Conservation (phyloP, 2,113 vertebrate genomes). For the Erythrolamprus reginae region DNA sequence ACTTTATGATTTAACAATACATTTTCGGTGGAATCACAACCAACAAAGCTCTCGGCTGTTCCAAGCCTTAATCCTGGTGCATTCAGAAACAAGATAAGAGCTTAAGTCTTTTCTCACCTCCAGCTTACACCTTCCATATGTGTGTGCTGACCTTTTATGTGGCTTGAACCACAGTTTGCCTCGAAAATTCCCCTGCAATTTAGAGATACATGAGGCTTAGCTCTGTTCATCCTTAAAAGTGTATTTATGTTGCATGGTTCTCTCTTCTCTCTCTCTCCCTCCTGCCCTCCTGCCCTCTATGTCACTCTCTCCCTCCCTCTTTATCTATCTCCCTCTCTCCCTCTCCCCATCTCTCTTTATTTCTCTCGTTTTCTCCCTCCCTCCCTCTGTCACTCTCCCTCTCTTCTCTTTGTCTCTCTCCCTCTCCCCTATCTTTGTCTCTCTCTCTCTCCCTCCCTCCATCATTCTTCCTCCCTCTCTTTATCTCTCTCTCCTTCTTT, state of each 20-base stretch:
- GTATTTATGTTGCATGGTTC: slow-evolving; percentile 19
- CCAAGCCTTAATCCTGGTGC: slow-evolving; percentile 61
- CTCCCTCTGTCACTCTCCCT: too few relatives aligned
- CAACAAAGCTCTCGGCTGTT: slow-evolving; percentile 55
- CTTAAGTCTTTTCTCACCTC: slow-evolving; percentile 53
- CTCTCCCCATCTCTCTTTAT: too few relatives aligned
- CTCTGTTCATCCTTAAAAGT: slow-evolving; percentile 42
- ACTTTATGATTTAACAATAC: slow-evolving; percentile 45
- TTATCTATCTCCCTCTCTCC: too few relatives aligned
- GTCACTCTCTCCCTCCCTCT: too few relatives aligned
- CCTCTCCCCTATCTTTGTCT: too few relatives aligned
- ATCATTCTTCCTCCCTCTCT: too few relatives aligned
- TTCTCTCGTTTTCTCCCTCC: too few relatives aligned
- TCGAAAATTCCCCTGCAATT: slow-evolving; percentile 59
- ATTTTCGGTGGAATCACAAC: slow-evolving; percentile 49
- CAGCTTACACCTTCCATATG: slow-evolving; percentile 34
- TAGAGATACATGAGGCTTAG: slow-evolving; percentile 43
- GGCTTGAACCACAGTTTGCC: slow-evolving; percentile 39
- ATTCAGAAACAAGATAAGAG: slow-evolving; percentile 64
- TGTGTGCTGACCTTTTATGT: slow-evolving; percentile 60
- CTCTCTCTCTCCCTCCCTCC: too few relatives aligned
- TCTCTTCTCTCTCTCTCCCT: too few relatives aligned
- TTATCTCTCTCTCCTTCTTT: too few relatives aligned
- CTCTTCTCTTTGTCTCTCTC: too few relatives aligned
- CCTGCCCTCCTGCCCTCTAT: neutral